Evolutionary conservation across 2,888 invertebrate genomes (phyloP), one percentile per base, ranked within the genome.

Genomic region (Amphimallon solstitiale): DNA sequence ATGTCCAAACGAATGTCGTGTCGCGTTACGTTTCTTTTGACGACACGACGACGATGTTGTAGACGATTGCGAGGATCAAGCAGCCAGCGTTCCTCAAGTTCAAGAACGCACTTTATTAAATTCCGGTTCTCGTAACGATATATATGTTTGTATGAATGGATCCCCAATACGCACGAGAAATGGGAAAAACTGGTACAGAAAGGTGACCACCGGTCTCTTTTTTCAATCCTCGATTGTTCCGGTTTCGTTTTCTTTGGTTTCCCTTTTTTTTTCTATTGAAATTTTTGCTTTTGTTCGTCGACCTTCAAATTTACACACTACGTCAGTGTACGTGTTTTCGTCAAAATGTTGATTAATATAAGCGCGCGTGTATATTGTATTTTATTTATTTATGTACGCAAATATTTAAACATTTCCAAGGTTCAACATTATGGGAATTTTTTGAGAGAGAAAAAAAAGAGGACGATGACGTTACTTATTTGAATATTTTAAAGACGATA

Each of bases 61-160:
- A 15, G 40, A 43, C 14, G 29, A 29, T 9, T 29, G 29, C 29
- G 29, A 29, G 7, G 29, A 29, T n/a, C n/a, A n/a, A 3, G 29
- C 29, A n/a, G n/a, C 12, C 37, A 2, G 9, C 56, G 43, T 29
- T 17, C 37, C 2, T n/a, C 56, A 59, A 59, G 56, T 43, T 59
- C 56, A 59, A 43, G 56, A 59, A 43, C 56, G 43, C 56, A 7
- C 56, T 29, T 59, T 59, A 43, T 17, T 59, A 29, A 43, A 59
- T 59, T 59, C 56, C 43, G 56, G 56, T 59, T 59, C 29, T 29
- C 43, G 9, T n/a, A 43, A 29, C 29, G 29, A 7, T 7, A 29
- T 5, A 29, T 3, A 29, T 29, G 29, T 29, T 29, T 29, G 29
- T 29, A 59, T 59, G 56, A 59, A 59, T 59, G 56, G 35, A 51